Conservation (phyloP, 2,888 invertebrate genomes). For the Pseudococcus longispinus region DNA sequence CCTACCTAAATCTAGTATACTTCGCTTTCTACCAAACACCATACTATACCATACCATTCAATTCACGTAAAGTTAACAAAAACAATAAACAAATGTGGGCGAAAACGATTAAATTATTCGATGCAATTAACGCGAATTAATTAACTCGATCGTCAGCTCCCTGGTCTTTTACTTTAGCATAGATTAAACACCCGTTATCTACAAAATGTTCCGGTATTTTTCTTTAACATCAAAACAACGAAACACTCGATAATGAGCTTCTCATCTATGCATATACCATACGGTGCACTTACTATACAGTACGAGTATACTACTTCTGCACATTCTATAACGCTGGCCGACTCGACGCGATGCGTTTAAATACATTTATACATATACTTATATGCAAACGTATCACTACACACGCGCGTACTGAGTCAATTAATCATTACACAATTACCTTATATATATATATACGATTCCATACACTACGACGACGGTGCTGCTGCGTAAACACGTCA, state of each 20-base stretch:
- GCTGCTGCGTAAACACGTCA: conserved; percentile 8
- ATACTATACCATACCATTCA: background rate
- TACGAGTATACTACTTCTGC: background rate
- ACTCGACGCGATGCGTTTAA: background rate
- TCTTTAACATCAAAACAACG: background rate
- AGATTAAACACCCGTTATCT: conserved; percentile 53
- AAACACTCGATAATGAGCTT: conserved; percentile 48
- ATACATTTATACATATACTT: background rate
- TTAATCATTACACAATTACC: conserved; percentile 30
- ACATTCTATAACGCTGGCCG: background rate
- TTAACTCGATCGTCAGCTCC: conserved; percentile 24
- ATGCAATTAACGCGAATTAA: conserved; percentile 43
- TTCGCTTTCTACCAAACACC: background rate
- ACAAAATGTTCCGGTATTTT: background rate
- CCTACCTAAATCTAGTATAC: background rate
- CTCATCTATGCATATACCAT: conserved; percentile 44
- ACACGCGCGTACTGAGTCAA: background rate
- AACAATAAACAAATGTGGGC: conserved; percentile 25
- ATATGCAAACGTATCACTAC: background rate
- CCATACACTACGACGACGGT: background rate
- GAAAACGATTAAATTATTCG: conserved; percentile 16
- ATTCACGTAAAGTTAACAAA: background rate
- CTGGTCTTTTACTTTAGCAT: conserved; percentile 48
- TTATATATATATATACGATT: background rate
- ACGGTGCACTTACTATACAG: background rate